Evolutionary conservation across 1,140 invertebrate genomes (phyloP), one percentile per base, ranked within the genome.

Genomic region (Eriocheir sinensis): DNA sequence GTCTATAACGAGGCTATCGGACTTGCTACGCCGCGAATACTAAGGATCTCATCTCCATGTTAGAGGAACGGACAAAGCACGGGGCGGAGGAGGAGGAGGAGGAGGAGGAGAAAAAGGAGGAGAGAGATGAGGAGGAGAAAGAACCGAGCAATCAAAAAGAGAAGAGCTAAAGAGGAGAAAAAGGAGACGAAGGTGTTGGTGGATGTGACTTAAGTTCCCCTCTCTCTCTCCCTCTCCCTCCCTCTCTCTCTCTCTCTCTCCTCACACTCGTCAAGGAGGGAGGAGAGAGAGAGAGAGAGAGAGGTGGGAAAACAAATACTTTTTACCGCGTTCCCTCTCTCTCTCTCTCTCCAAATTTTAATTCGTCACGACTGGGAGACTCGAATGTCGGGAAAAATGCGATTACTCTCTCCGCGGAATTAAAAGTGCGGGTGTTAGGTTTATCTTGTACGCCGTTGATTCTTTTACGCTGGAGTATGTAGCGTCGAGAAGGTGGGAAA

Each of bases 1-100:
- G 17, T 4, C 27, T 72, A 72, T 72, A 72, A 72, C 60, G 60
- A 72, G 60, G 60, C n/a, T 72, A 72, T 72, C 60, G 27, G 12
- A 6, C 60, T 12, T 72, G 60, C 60, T n/a, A n/a, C 60, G 27
- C 60, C 27, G 27, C 0, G 60, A 72, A 72, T 72, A 72, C 60
- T n/a, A 72, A 72, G 21, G 60, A 72, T 72, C 60, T 72, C 60
- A 72, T 72, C 60, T 72, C 60, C 60, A 72, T 72, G 12, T 72
- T n/a, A n/a, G 60, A n/a, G 0, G 60, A 12, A n/a, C 4, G 21
- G 60, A 72, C 60, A 72, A 72, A 72, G 60, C 60, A 72, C 60
- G 27, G 60, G 60, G n/a, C 60, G 21, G 21, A 72, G 60, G 60
- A 72, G 60, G 60, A 72, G 60, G 60, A 72, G 60, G 60, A n/a